These are phyloP conservation scores for Acanthosepion pharaonis DNA, from an alignment of 2,888 invertebrate species.

Conservation along the genomic window DNA sequence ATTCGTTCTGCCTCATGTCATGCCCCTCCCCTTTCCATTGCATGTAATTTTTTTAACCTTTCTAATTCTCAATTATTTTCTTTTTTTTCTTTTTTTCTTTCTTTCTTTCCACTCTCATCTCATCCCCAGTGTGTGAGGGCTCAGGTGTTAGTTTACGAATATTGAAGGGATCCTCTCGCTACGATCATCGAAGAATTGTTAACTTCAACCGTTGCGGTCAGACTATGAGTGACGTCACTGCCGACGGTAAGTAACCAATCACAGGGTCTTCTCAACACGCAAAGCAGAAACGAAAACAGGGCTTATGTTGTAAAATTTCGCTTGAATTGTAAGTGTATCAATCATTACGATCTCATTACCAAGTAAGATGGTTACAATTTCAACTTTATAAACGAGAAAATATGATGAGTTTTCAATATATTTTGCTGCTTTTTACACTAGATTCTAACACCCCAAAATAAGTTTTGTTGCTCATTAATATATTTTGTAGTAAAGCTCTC, in stretches of 20 bases:
- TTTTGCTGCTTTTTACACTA: no score
- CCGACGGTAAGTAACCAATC: not conserved
- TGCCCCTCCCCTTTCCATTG: not conserved
- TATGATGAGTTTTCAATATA: no score
- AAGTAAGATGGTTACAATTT: no score
- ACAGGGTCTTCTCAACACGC: not conserved
- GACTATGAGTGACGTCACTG: not conserved
- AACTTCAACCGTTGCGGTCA: not conserved
- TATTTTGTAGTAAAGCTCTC: no score
- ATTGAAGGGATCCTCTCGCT: conserved; percentile 4
- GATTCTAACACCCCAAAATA: no score
- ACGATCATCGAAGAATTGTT: not conserved
- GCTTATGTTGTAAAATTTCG: not conserved
- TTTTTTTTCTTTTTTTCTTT: conserved; percentile 33
- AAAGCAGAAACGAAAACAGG: not conserved
- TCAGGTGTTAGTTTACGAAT: conserved; percentile 33
- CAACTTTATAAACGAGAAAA: no score
- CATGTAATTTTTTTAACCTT: not conserved
- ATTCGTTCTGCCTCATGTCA: not conserved
- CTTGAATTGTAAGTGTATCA: not conserved
- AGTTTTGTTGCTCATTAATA: no score
- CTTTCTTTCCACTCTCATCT: conserved; percentile 33
- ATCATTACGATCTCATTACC: no score
- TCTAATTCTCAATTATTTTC: not conserved
- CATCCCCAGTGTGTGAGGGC: conserved; percentile 1